Evolutionary conservation across 2,888 invertebrate species (phyloP).

Genomic region (Trichopria drosophilae): DNA sequence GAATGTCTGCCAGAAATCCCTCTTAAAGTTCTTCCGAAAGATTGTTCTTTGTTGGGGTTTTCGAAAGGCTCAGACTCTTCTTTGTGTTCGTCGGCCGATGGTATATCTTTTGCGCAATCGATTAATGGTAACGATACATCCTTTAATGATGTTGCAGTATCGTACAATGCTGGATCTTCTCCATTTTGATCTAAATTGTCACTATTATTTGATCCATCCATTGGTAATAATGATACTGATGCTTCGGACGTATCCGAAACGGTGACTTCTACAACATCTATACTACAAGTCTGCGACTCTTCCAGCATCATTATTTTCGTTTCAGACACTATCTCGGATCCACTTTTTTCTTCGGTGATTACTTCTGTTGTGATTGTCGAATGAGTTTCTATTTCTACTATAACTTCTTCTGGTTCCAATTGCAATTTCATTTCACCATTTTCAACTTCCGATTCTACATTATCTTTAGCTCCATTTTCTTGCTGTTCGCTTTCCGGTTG

Average conservation of each 20-base stretch:
- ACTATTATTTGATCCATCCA: conserved; percentile 27
- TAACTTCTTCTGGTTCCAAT: conserved; percentile 32
- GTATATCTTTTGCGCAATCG: conserved; percentile 51
- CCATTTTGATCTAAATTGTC: conserved; percentile 14
- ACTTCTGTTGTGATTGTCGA: conserved; percentile 9
- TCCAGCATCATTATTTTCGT: conserved; percentile 28
- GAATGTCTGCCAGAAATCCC: conserved; percentile 52
- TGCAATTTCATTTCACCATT: conserved; percentile 34
- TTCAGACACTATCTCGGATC: conserved; percentile 7
- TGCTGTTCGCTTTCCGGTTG: conserved; percentile 14
- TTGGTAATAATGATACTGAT: conserved; percentile 33
- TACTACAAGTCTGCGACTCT: conserved; percentile 37
- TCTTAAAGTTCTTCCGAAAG: conserved; percentile 52
- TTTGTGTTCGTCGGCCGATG: conserved; percentile 36
- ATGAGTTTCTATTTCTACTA: conserved; percentile 23
- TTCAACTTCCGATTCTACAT: conserved; percentile 24
- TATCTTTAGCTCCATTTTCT: conserved; percentile 2
- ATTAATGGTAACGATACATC: conserved; percentile 51
- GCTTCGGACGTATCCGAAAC: conserved; percentile 44
- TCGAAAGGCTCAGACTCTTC: conserved; percentile 27
- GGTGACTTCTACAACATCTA: conserved; percentile 47
- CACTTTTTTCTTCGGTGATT: conserved; percentile 7
- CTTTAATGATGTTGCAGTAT: conserved; percentile 48
- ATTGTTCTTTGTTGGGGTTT: conserved; percentile 39
- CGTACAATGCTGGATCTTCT: conserved; percentile 40